Base-by-base conservation (phyloP, 2,888 invertebrate genomes). In the Xanthorhoe spadicearia region DNA sequence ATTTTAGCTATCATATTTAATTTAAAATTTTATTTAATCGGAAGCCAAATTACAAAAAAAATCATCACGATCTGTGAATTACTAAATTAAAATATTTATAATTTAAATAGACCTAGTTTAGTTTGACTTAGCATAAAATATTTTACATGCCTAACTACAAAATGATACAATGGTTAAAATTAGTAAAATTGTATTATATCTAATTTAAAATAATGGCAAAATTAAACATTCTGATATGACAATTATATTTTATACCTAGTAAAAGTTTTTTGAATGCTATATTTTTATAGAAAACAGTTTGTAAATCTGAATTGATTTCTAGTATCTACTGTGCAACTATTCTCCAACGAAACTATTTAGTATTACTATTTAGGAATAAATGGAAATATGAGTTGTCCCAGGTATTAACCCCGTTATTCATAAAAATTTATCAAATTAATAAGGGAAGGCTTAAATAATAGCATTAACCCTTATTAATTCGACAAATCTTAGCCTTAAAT, bases 101-200 rank as follows among this genome's bases (percentile, higher is more conserved):
- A 43, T 43, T 43, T 43, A 49, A 49, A 19, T 64, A 49, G 43
- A 28, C 51, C n/a, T 56, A 59, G 17, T 32, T 62, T 65, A 61
- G n/a, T 61, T 64, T 65, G 68, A 63, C 66, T 62, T 66, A 69
- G 66, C 23, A 58, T 54, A 32, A 18, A 52, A 52, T 52, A 60
- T 56, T 66, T 49, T 63, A 66, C 52, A 66, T 23, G 18, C 49
- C 60, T 63, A 60, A 55, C 63, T 60, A 66, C 51, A 60, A 62
- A 63, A 55, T 59, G 15, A 51, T 59, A 55, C 50, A 62, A 7
- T 18, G 56, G 6, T 28, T 13, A 18, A 61, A 49, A 52, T 13
- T 43, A 43, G 4, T 43, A 13, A 43, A 43, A 60, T 51, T 60
- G 52, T 32, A 4, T 32, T 28, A 28, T 32, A 60, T 60, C 38